phyloP scores from a whole-genome alignment of 2,797 vertebrate genomes.

The Otolemur crassicaudatus region DNA sequence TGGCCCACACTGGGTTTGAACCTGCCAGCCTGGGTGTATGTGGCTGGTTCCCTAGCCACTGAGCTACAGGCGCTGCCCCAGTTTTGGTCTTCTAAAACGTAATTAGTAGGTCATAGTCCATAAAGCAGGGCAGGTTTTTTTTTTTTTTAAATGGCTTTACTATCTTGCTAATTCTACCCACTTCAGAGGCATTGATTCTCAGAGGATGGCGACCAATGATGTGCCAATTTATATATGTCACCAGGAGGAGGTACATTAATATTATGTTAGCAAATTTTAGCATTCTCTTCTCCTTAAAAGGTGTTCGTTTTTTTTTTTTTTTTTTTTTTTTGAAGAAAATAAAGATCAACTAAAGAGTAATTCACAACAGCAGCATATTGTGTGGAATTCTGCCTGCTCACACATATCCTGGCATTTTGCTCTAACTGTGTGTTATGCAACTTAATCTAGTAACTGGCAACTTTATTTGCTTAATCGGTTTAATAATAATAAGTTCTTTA shows the following conservation, averaged over 20 bases:
- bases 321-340: background rate
- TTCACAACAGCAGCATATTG: accelerated
- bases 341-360: background rate
- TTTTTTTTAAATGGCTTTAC: background rate
- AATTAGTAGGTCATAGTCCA: too few relatives aligned
- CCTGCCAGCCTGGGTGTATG: too few relatives aligned
- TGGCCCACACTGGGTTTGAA: too few relatives aligned
- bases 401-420: background rate
- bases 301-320: background rate
- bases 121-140: background rate
- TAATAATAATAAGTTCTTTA: background rate
- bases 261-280: background rate
- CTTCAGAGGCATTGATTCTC: background rate
- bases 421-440: background rate
- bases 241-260: background rate
- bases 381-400: background rate
- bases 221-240: background rate
- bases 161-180: background rate
- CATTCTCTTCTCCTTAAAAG: background rate
- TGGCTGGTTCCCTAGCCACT: too few relatives aligned
- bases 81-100: background rate
- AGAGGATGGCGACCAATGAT: too few relatives aligned
- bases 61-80: too few relatives aligned
- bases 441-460: background rate
- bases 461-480: background rate